These are phyloP conservation scores for Melikaiella ostensackeni DNA, from an alignment of 2,888 invertebrate species.

Conservation along the genomic window DNA sequence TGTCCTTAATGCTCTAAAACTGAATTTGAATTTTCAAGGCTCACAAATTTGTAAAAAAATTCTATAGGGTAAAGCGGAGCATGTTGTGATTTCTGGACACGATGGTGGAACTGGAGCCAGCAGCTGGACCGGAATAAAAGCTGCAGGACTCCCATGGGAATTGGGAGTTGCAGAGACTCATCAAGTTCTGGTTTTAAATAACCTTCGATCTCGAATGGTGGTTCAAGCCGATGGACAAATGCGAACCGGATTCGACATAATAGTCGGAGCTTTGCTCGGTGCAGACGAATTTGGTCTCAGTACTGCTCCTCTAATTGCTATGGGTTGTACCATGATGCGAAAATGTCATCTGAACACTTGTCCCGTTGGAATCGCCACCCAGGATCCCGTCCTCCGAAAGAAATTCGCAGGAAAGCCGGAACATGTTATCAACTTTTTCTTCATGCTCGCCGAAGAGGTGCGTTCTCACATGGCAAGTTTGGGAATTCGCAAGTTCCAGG, in stretches of 20 bases:
- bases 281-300: slow-evolving; percentile 99
- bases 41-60: neutral
- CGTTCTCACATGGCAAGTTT: slow-evolving; percentile 94
- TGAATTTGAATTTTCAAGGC: neutral
- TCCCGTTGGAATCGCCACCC: slow-evolving; percentile 99
- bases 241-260: slow-evolving; percentile 96
- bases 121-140: slow-evolving; percentile 99
- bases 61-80: slow-evolving; percentile 96
- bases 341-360: slow-evolving; percentile 99
- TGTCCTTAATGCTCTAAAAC: neutral
- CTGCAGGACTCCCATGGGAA: slow-evolving; percentile 99
- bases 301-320: slow-evolving; percentile 97
- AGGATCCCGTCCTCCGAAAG: slow-evolving; percentile 95
- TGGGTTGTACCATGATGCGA: slow-evolving; percentile 99
- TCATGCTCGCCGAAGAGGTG: slow-evolving; percentile 98
- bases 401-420: slow-evolving; percentile 99
- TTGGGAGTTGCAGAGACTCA: slow-evolving; percentile 99
- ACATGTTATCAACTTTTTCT: slow-evolving; percentile 97
- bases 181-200: slow-evolving; percentile 96
- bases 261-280: slow-evolving; percentile 96
- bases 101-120: slow-evolving; percentile 99
- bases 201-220: slow-evolving; percentile 93
- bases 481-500: slow-evolving; percentile 92
- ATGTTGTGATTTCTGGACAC: slow-evolving; percentile 98
- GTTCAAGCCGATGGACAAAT: slow-evolving; percentile 98